Conservation (phyloP, 1,140 invertebrate species). For the Triops cancriformis region DNA sequence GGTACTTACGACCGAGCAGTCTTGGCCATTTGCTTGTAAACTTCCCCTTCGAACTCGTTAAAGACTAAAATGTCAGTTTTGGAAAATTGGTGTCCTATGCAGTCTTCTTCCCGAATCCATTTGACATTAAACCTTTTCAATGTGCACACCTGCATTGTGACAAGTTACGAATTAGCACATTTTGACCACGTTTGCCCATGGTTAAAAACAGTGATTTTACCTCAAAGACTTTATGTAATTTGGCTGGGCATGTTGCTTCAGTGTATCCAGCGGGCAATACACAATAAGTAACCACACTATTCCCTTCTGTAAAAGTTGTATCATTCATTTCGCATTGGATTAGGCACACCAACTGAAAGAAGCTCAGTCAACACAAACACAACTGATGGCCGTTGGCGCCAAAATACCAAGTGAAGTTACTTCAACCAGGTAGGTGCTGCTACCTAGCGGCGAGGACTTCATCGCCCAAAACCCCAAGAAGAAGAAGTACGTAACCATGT, state of each 20-base stretch:
- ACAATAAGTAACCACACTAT: conserved; percentile 23
- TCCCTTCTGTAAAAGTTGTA: neutral
- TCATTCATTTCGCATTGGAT: neutral
- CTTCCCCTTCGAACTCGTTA: conserved; percentile 57
- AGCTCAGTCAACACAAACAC: neutral
- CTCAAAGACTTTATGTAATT: conserved; percentile 21
- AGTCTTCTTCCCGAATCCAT: conserved; percentile 46
- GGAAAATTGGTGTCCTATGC: conserved; percentile 43
- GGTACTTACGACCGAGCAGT: conserved; percentile 57
- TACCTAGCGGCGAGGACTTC: neutral
- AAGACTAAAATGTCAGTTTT: conserved; percentile 68
- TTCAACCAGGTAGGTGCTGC: neutral
- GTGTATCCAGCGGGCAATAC: conserved; percentile 14
- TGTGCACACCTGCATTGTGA: conserved; percentile 43
- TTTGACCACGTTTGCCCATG: neutral
- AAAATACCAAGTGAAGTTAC: neutral
- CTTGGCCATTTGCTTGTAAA: conserved; percentile 53
- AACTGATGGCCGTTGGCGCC: neutral
- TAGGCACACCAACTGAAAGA: neutral
- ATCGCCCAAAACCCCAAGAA: neutral
- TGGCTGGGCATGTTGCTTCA: conserved; percentile 19
- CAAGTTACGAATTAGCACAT: neutral
- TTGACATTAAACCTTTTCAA: conserved; percentile 42
- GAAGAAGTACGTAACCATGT: no score
- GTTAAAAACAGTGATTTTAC: neutral